Evolutionary conservation across 2,113 vertebrate genomes (phyloP).

Genomic region (Forbesichthys papilliferus): DNA sequence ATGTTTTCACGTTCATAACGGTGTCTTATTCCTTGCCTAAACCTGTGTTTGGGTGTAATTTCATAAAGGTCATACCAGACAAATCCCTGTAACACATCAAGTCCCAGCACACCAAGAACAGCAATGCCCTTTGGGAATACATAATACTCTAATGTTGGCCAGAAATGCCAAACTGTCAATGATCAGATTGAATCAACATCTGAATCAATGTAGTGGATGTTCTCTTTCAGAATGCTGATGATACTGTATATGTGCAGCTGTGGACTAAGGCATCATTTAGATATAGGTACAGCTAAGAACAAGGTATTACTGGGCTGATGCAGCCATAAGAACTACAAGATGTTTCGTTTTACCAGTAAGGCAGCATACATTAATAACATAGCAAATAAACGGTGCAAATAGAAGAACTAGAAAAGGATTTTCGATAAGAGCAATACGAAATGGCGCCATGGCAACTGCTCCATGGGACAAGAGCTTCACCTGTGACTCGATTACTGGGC

Average conservation of each 20-base stretch:
- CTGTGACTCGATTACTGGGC: not conserved
- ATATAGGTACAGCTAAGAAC: no score
- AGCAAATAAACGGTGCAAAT: not conserved
- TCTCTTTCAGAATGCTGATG: not conserved
- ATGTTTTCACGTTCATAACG: not conserved
- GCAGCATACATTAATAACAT: not conserved
- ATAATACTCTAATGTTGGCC: no score
- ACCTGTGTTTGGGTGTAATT: slow-evolving; percentile 23
- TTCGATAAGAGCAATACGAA: not conserved
- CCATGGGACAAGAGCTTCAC: not conserved
- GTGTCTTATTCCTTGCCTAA: slow-evolving; percentile 14
- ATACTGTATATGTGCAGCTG: not conserved
- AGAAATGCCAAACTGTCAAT: not conserved
- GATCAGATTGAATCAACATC: not conserved
- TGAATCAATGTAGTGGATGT: not conserved
- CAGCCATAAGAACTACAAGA: no score
- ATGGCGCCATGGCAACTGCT: slow-evolving; percentile 42
- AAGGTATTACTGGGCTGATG: not conserved
- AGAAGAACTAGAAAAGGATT: not conserved
- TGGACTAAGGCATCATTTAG: not conserved
- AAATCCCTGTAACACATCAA: not conserved
- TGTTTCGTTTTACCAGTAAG: not conserved
- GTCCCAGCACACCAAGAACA: not conserved
- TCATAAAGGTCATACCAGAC: slow-evolving; percentile 28
- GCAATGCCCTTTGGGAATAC: not conserved